Evolutionary conservation across 2,888 invertebrate genomes (phyloP).

Genomic region (Bugulina stolonifera): DNA sequence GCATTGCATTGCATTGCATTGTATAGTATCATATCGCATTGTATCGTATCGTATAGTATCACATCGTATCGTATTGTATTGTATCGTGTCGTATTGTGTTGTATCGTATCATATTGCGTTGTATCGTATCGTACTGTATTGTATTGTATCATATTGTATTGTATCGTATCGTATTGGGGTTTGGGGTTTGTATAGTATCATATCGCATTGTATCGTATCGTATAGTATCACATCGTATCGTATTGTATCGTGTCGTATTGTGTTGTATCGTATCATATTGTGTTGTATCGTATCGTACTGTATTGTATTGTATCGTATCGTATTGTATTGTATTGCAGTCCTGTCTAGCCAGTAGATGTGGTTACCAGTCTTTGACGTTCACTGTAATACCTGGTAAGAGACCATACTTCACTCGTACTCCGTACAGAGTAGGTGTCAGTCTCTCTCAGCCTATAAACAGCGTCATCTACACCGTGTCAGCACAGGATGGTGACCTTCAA

Average conservation of each 20-base stretch:
- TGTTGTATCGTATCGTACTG: neutral
- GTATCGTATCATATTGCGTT: neutral
- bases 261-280: neutral
- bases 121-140: neutral
- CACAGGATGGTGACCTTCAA: conserved; percentile 30
- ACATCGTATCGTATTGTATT: neutral
- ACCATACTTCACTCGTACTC: conserved; percentile 2
- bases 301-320: neutral
- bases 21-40: neutral
- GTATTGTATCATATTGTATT: neutral
- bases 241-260: neutral
- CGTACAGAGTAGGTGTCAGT: neutral
- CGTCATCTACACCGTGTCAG: conserved; percentile 29
- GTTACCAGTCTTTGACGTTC: neutral
- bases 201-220: neutral
- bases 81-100: neutral
- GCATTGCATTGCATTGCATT: neutral
- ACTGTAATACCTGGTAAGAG: neutral
- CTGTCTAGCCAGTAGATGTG: conserved; percentile 7
- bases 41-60: neutral
- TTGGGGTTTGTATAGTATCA: neutral
- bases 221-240: neutral
- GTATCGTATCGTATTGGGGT: no score
- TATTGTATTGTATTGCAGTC: neutral
- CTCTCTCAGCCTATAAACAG: conserved; percentile 25